These are phyloP conservation scores for Pseudococcus longispinus DNA, from an alignment of 2,888 invertebrate species.

Conservation along the genomic window DNA sequence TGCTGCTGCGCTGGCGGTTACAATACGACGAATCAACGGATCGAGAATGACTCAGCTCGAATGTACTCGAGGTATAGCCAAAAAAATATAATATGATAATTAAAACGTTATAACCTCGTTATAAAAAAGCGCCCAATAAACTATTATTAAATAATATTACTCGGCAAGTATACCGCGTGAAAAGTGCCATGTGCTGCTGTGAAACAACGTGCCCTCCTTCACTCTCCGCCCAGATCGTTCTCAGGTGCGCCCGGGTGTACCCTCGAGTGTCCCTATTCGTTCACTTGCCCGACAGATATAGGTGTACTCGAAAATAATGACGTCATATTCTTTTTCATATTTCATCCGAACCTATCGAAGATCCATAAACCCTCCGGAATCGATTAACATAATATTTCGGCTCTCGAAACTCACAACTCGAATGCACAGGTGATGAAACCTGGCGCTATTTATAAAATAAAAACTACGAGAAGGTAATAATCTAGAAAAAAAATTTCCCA, in stretches of 20 bases:
- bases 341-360: neutral
- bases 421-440: slow-evolving; percentile 7
- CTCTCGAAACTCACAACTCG: neutral
- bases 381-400: neutral
- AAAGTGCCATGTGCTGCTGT: slow-evolving; percentile 39
- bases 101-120: slow-evolving; percentile 53
- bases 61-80: neutral
- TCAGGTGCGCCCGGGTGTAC: neutral
- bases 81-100: slow-evolving; percentile 37
- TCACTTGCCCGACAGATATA: neutral
- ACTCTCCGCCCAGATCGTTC: neutral
- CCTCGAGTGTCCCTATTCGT: neutral
- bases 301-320: neutral
- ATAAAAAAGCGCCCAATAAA: slow-evolving; percentile 39
- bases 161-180: slow-evolving; percentile 49
- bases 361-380: neutral
- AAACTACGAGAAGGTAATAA: neutral
- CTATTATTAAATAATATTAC: slow-evolving; percentile 55
- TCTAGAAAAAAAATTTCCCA: neutral
- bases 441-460: neutral
- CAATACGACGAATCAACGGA: neutral
- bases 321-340: neutral
- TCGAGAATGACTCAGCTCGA: neutral
- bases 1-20: neutral
- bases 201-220: neutral